Percentiles rank a stretch among this genome's conserved stretches.
Evolutionary conservation across 2,797 vertebrate species (phyloP).

Genomic region (Epinephelus awoara): DNA sequence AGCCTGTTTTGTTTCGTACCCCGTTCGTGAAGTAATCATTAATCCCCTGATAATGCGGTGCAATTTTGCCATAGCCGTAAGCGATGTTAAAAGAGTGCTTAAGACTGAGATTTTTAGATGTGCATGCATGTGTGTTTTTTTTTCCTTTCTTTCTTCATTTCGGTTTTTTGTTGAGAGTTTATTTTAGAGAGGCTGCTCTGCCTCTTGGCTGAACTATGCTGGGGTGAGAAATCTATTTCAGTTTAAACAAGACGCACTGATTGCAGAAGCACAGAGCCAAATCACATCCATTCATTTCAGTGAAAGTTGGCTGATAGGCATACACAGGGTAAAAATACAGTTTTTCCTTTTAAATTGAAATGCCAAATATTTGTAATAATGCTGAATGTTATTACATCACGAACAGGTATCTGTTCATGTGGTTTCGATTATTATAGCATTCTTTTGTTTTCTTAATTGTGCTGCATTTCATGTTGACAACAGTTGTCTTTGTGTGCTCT

Average conservation of each 20-base stretch:
- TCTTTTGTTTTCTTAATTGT: constrained; percentile 42
- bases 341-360: constrained; percentile 45
- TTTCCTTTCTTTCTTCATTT: constrained; percentile 36
- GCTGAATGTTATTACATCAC: constrained; percentile 31
- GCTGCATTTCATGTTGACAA: constrained; percentile 37
- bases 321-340: constrained; percentile 22
- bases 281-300: constrained; percentile 78
- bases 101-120: constrained; percentile 58
- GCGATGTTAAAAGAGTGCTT: constrained; percentile 59
- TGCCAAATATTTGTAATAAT: constrained; percentile 58
- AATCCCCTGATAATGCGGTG: constrained; percentile 69
- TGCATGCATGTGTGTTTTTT: constrained; percentile 19
- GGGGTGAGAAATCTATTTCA: constrained; percentile 74
- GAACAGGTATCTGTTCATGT: constrained; percentile 34
- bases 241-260: constrained; percentile 81
- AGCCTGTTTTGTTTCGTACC: constrained; percentile 61
- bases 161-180: constrained; percentile 55
- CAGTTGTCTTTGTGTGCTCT: constrained; percentile 49
- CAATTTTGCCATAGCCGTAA: constrained; percentile 57
- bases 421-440: not conserved
- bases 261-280: constrained; percentile 79
- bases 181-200: constrained; percentile 70
- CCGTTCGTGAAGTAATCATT: constrained; percentile 73
- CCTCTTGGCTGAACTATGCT: constrained; percentile 77
- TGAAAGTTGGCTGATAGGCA: constrained; percentile 68